These are phyloP conservation scores for Volucella zonaria DNA, from an alignment of 2,888 invertebrate genomes.

Conservation along the genomic window DNA sequence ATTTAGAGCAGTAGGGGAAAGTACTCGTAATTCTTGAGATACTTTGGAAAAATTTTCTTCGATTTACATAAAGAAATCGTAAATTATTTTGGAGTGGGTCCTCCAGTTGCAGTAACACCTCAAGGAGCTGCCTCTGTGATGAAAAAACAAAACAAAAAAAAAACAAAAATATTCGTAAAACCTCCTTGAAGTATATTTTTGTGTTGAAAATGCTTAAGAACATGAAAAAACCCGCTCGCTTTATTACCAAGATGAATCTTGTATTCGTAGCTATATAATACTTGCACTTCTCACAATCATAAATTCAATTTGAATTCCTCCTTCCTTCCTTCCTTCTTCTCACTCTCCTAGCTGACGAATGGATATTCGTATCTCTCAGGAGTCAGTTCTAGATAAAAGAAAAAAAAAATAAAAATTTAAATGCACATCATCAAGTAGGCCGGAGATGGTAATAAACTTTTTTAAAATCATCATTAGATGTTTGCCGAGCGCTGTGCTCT, in stretches of 20 bases:
- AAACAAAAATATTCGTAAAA: slow-evolving; percentile 23
- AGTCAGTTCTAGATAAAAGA: neutral
- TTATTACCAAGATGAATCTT: neutral
- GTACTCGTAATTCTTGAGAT: neutral
- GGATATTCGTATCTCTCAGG: slow-evolving; percentile 40
- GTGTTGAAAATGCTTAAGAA: slow-evolving; percentile 46
- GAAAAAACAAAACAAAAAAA: neutral
- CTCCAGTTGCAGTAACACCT: slow-evolving; percentile 17
- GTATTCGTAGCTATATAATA: slow-evolving; percentile 26
- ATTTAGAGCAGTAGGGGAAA: neutral
- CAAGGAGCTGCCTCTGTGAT: slow-evolving; percentile 20
- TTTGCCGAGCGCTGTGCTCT: slow-evolving; percentile 28
- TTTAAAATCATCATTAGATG: slow-evolving; percentile 72
- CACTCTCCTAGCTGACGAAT: slow-evolving; percentile 42
- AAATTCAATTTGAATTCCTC: slow-evolving; percentile 42
- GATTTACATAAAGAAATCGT: slow-evolving; percentile 71
- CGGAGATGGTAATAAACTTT: slow-evolving; percentile 72
- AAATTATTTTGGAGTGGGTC: slow-evolving; percentile 64
- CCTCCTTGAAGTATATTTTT: slow-evolving; percentile 65
- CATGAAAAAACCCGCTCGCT: slow-evolving; percentile 39
- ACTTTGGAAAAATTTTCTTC: neutral
- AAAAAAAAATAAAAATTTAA: slow-evolving; percentile 51
- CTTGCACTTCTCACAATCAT: slow-evolving; percentile 62
- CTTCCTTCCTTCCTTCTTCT: slow-evolving; percentile 28
- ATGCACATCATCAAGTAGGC: slow-evolving; percentile 74